These are phyloP conservation scores for Leucoraja erinaceus DNA, from an alignment of 2,113 vertebrate genomes.

Conservation along the genomic window DNA sequence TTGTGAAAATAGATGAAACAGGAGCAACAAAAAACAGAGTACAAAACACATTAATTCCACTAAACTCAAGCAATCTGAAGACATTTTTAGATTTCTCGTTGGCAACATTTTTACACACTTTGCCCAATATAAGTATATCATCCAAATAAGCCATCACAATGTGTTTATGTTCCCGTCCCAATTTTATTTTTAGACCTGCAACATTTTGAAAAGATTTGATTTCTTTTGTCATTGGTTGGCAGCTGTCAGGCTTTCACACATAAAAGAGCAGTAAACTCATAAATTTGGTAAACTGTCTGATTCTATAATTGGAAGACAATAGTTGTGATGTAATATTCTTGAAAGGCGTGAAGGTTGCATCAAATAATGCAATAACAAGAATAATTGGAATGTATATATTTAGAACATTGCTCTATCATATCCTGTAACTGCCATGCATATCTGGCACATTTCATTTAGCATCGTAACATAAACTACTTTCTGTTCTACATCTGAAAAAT, in stretches of 20 bases:
- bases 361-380: background rate
- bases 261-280: background rate
- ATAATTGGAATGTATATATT: background rate
- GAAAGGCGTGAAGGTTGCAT: background rate
- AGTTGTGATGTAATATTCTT: background rate
- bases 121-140: no score
- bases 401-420: background rate
- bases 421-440: background rate
- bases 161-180: no score
- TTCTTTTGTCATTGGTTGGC: background rate
- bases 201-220: background rate
- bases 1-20: background rate
- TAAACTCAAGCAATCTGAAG: background rate
- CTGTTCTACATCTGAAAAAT: background rate
- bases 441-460: background rate
- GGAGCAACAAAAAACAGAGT: background rate
- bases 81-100: background rate
- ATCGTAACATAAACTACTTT: background rate
- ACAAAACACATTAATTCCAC: background rate
- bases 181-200: background rate
- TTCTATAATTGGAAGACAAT: background rate
- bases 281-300: background rate
- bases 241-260: background rate
- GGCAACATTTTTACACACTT: no score
- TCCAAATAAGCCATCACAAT: no score